Percentiles rank a stretch among this genome's conserved stretches.
phyloP scores from a whole-genome alignment of 1,140 invertebrate genomes.

The Ceratina calcarata region DNA sequence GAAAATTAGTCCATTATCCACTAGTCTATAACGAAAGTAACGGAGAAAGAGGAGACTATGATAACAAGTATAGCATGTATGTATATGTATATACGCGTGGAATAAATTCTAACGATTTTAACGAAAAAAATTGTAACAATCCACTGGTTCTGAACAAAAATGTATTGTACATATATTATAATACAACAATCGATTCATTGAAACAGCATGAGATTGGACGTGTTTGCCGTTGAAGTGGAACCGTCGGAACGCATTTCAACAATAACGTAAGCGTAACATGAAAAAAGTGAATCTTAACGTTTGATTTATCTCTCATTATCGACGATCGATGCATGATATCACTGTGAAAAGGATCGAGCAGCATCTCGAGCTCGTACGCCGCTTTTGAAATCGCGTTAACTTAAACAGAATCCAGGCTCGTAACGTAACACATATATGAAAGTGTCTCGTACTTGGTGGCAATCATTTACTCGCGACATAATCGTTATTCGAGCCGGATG shows the following conservation, averaged over 20 bases:
- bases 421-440: too few species aligned
- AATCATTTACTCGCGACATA: constrained; percentile 42
- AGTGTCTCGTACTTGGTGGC: constrained; percentile 14
- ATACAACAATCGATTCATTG: constrained; percentile 11
- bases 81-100: not conserved
- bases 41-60: not conserved
- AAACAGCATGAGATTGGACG: constrained; percentile 36
- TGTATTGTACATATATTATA: too few species aligned
- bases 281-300: constrained; percentile 19
- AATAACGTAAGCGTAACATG: constrained; percentile 41
- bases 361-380: not conserved
- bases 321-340: constrained; percentile 27
- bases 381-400: not conserved
- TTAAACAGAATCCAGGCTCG: too few species aligned
- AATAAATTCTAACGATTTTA: constrained; percentile 2
- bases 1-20: too few species aligned
- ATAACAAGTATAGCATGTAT: constrained; percentile 12
- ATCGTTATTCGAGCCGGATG: constrained; percentile 35
- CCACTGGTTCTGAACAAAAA: too few species aligned
- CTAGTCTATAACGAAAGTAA: not conserved
- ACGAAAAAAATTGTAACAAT: too few species aligned
- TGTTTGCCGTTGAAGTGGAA: constrained; percentile 21
- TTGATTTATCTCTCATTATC: not conserved
- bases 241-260: constrained; percentile 19
- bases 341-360: constrained; percentile 4